Base-by-base conservation (phyloP, 2,797 vertebrate genomes). In the Heliangelus exortis region DNA sequence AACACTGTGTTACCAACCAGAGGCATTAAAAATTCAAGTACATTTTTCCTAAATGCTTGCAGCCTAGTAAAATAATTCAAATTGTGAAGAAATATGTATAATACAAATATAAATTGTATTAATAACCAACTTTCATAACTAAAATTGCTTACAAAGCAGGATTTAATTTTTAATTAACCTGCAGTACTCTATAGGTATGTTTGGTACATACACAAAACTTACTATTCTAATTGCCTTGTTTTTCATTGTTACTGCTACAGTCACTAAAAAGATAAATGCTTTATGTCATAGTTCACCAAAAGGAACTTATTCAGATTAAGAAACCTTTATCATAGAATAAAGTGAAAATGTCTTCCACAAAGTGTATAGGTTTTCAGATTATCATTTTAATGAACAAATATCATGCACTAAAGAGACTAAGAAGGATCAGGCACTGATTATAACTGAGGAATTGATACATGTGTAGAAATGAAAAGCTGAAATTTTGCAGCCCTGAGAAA, bases 21-120 rank as follows among this genome's bases (percentile, higher is more conserved):
- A 93, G 34, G 39, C 84, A 54, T 48, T 90, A 41, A 79, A 97
- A 95, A 33, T 87, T 95, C 80, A 95, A 89, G 36, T 84, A 59
- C 36, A 63, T 79, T 93, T 93, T 78, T 72, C 45, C 41, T 87
- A 58, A 93, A 69, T 75, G 45, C 31, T 75, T 87, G 7, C 17
- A 53, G 48, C 25, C 16, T 59, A 53, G 18, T 54, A 80, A 91
- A 83, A 29, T 39, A 84, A 80, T 80, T 87, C 28, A 68, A 78
- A 86, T 78, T 58, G 29, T 59, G 39, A 88, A 84, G 47, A 81
- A 90, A 85, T 58, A 75, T 3, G 1, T 36, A 58, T 57, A 36
- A 80, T 43, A 8, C 8, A 62, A 80, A 63, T 20, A 34, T 50
- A 90, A 92, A 79, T 74, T 61, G 61, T 87, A 62, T 69, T 74